Conservation (phyloP, 2,797 vertebrate genomes). For the Numenius phaeopus region DNA sequence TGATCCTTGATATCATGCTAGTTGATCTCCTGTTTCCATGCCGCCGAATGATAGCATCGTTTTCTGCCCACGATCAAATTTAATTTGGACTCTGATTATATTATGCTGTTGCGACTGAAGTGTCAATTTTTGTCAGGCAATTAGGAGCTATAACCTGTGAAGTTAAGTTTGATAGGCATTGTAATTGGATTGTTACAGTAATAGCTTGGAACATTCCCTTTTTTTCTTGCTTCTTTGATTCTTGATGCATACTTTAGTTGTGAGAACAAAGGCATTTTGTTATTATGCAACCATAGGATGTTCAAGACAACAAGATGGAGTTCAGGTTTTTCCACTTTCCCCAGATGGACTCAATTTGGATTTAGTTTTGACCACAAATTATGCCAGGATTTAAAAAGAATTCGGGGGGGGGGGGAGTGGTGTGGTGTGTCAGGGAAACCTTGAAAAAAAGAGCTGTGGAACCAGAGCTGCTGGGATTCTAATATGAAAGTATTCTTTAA, state of each 20-base stretch:
- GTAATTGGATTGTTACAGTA: slow-evolving; percentile 99
- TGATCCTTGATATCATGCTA: slow-evolving; percentile 96
- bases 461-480: not conserved
- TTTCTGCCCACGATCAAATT: slow-evolving; percentile 99
- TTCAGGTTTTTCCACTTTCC: slow-evolving; percentile 39
- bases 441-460: not conserved
- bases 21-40: slow-evolving; percentile 94
- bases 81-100: slow-evolving; percentile 99
- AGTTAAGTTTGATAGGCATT: slow-evolving; percentile 99
- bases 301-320: slow-evolving; percentile 71
- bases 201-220: slow-evolving; percentile 90
- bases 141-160: slow-evolving; percentile 99
- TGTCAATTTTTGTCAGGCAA: slow-evolving; percentile 99
- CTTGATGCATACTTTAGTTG: slow-evolving; percentile 80
- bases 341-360: slow-evolving; percentile 43
- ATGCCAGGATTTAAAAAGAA: slow-evolving; percentile 3
- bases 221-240: slow-evolving; percentile 84
- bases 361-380: slow-evolving; percentile 37
- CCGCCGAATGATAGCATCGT: slow-evolving; percentile 95
- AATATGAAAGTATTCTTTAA: not conserved
- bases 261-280: slow-evolving; percentile 83
- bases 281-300: slow-evolving; percentile 77
- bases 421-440: not conserved
- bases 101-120: slow-evolving; percentile 98
- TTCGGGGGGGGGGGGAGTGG: not conserved